phyloP scores from a whole-genome alignment of 2,888 invertebrate species.

The Chirona hameri region DNA sequence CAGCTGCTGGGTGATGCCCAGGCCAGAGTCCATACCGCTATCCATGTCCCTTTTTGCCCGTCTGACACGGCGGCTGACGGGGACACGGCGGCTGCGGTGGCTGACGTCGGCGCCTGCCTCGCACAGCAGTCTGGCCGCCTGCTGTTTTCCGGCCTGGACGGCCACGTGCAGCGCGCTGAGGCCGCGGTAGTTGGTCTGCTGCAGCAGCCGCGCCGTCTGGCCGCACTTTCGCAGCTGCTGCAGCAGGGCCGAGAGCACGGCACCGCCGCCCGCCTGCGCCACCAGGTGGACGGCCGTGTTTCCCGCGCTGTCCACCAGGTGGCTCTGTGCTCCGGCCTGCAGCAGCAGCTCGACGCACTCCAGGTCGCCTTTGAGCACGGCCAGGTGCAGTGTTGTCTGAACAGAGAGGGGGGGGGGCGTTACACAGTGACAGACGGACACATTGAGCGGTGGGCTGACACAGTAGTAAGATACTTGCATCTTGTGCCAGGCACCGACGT shows the following conservation, averaged over 20 bases:
- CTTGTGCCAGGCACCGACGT: too few relatives aligned
- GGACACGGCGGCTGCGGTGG: too few relatives aligned
- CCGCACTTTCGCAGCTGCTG: not conserved
- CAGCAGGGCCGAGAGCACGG: not conserved
- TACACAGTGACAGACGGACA: too few relatives aligned
- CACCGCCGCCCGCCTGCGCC: not conserved
- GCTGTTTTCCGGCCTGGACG: not conserved
- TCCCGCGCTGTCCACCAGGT: slow-evolving; percentile 47
- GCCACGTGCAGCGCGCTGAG: not conserved
- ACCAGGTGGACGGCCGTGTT: slow-evolving; percentile 38
- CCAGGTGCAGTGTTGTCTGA: slow-evolving; percentile 61
- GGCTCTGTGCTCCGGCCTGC: slow-evolving; percentile 51
- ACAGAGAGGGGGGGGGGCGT: slow-evolving; percentile 50
- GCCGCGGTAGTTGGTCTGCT: slow-evolving; percentile 5
- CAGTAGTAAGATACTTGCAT: too few relatives aligned
- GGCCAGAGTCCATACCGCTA: too few relatives aligned
- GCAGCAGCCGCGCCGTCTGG: not conserved
- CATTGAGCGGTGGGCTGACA: too few relatives aligned
- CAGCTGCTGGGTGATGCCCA: too few relatives aligned
- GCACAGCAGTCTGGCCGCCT: not conserved
- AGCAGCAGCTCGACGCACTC: slow-evolving; percentile 50
- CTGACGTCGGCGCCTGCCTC: not conserved
- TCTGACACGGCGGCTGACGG: too few relatives aligned
- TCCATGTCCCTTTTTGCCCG: too few relatives aligned
- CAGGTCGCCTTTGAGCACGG: slow-evolving; percentile 58